Conservation (phyloP, 1,140 invertebrate species). For the Sitobion miscanthi region DNA sequence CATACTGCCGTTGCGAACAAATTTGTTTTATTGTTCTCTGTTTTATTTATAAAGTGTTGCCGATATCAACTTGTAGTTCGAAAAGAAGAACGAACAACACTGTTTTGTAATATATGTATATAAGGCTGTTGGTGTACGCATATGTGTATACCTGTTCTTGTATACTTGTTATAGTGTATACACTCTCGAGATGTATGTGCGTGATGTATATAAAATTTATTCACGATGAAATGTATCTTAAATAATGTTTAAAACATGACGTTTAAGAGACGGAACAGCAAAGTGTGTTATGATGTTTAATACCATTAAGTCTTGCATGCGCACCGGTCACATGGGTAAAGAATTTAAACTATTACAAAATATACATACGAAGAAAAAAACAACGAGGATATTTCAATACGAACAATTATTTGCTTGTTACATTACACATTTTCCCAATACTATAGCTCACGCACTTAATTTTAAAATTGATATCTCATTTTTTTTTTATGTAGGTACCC, state of each 20-base stretch:
- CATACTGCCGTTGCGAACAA: neutral
- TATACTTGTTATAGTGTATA: neutral
- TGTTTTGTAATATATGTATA: neutral
- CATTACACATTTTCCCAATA: neutral
- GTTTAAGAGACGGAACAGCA: neutral
- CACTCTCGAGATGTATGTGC: neutral
- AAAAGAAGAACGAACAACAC: neutral
- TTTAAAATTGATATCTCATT: neutral
- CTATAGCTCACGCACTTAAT: neutral
- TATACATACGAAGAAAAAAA: neutral
- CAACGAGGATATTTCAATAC: neutral
- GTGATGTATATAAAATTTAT: neutral
- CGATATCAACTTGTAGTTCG: neutral
- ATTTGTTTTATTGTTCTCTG: neutral
- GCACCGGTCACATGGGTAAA: neutral
- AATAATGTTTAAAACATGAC: constrained; percentile 2
- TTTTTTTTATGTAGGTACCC: neutral
- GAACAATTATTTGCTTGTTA: neutral
- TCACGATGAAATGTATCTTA: neutral
- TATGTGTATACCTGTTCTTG: neutral
- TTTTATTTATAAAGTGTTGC: neutral
- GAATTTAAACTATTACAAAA: neutral
- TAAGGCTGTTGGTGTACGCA: neutral
- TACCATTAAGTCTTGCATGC: neutral
- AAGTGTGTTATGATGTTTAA: neutral